phyloP scores from a whole-genome alignment of 2,113 vertebrate genomes.

The Neolamprologus sp. region DNA sequence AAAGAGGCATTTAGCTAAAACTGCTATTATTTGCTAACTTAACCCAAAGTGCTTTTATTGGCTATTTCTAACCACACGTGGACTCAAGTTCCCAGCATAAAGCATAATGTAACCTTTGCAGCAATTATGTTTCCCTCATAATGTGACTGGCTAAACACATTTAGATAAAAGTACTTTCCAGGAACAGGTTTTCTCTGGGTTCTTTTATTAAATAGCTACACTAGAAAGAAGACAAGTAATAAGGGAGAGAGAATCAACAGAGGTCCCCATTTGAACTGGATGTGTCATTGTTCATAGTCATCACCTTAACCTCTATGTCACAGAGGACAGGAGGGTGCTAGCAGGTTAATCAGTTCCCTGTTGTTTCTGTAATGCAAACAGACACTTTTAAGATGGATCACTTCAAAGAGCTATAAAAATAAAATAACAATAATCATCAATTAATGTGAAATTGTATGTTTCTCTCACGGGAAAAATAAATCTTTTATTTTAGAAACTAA shows the following conservation, averaged over 20 bases:
- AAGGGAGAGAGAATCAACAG: neutral
- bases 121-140: neutral
- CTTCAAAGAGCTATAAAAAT: neutral
- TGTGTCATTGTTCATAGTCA: neutral
- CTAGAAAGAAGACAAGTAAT: neutral
- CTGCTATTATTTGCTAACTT: neutral
- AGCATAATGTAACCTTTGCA: neutral
- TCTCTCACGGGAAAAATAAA: rapidly evolving
- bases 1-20: neutral
- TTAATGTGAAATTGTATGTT: neutral
- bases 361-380: neutral
- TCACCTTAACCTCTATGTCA: neutral
- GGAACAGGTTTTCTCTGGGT: neutral
- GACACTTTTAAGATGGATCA: neutral
- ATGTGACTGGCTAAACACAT: neutral
- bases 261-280: neutral
- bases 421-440: neutral
- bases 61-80: neutral
- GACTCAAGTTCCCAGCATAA: neutral
- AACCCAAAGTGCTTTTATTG: neutral
- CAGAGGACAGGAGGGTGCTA: neutral
- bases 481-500: neutral
- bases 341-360: neutral
- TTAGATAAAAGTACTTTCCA: neutral
- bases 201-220: neutral